Evolutionary conservation across 2,797 vertebrate species (phyloP), one percentile per base, ranked within the genome.

Genomic region (Spinibarbus caldwelli): DNA sequence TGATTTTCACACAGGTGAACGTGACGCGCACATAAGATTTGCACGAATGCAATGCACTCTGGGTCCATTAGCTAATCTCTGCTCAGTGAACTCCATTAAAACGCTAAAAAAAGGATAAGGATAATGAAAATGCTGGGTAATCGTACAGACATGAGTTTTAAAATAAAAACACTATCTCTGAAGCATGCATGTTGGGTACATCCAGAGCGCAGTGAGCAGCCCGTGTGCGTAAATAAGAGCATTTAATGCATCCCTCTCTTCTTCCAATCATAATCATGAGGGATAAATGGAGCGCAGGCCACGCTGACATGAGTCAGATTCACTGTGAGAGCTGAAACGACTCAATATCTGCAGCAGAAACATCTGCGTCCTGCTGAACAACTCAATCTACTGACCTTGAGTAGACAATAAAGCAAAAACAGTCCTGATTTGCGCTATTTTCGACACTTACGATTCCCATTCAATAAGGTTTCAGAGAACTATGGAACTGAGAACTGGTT

Each of bases 51-150:
- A 80, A 80, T 80, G 47, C 62, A 45, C 81, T 47, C 70, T n/a
- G 54, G n/a, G 43, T 45, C 80, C 68, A 82, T 73, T 82, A 72
- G 54, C 52, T 73, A 45, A 62, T 62, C 54, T 66, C 71, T 26
- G 59, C 43, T 19, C 62, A 80, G 4, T 15, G 43, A 29, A 47
- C 14, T 73, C 38, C 36, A 73, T 45, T 73, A 26, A 64, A 47
- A 12, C 0, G 19, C 45, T 7, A 36, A 47, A 75, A 38, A 67
- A 49, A 29, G 26, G 12, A 59, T 59, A 26, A 21, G 4, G 66
- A 57, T 72, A 72, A 82, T 75, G 81, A 75, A 62, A 83, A 75
- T n/a, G 29, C 10, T 0, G 23, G 34, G n/a, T 78, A 78, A 78
- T 52, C 19, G 8, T 64, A 26, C 41, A 49, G 62, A 80, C 11